These are phyloP conservation scores for Nasonia oneida DNA, from an alignment of 2,888 invertebrate species.

Conservation along the genomic window DNA sequence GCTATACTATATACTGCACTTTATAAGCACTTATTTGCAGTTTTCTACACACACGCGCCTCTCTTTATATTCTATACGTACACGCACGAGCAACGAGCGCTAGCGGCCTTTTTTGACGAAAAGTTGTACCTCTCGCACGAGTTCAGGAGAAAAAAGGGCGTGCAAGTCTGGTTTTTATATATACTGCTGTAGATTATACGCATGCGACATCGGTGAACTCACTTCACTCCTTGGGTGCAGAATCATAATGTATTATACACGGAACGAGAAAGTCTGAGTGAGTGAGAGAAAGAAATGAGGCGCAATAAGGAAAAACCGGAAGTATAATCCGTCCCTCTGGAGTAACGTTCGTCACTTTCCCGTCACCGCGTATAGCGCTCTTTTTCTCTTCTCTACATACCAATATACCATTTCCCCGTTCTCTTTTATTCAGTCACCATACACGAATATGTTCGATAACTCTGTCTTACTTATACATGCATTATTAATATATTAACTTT, in stretches of 20 bases:
- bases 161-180: background rate
- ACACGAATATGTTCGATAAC: background rate
- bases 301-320: conserved; percentile 7
- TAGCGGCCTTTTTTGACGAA: conserved; percentile 32
- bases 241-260: background rate
- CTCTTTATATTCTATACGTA: conserved; percentile 5
- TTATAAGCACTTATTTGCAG: background rate
- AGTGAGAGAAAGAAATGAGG: conserved; percentile 4
- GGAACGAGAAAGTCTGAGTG: background rate
- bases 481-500: background rate
- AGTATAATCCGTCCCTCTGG: background rate
- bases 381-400: background rate
- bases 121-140: conserved; percentile 18
- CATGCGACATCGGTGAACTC: background rate
- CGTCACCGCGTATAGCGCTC: background rate
- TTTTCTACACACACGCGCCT: conserved; percentile 7
- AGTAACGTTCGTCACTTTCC: conserved; percentile 23
- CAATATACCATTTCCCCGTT: conserved; percentile 1
- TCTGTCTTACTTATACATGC: conserved; percentile 3
- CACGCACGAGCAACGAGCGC: conserved; percentile 24
- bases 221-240: background rate
- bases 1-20: background rate
- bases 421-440: background rate
- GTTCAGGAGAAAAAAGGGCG: conserved; percentile 11
- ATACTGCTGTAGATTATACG: conserved; percentile 7